Conservation (phyloP, 37 sponge, comb jelly and placozoan species). For the Cliona cf. orientalis region DNA sequence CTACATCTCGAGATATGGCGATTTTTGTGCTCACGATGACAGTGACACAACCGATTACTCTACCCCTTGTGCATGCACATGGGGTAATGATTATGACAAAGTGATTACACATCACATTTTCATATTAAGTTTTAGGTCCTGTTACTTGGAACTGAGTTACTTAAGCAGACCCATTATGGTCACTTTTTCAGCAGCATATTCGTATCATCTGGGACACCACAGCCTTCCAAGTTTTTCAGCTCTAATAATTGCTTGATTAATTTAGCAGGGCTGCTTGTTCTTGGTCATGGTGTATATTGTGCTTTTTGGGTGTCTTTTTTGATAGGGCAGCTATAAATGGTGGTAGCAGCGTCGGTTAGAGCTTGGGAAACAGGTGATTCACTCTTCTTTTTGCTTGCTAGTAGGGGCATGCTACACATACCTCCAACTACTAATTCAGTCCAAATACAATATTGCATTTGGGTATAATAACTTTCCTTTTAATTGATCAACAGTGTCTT, state of each 20-base stretch:
- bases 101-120: conserved; percentile 1
- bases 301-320: neutral
- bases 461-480: conserved; percentile 6
- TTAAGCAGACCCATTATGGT: conserved; percentile 26
- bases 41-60: too few relatives aligned
- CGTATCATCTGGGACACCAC: conserved; percentile 3
- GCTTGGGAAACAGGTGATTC: neutral
- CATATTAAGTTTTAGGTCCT: neutral
- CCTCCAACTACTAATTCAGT: conserved; percentile 1
- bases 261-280: neutral
- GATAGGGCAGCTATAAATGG: neutral
- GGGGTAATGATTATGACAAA: neutral
- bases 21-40: too few relatives aligned
- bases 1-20: too few relatives aligned
- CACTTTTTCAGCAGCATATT: conserved; percentile 15
- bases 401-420: neutral
- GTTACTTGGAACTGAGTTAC: conserved; percentile 5
- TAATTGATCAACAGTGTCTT: neutral
- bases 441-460: conserved; percentile 24
- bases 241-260: conserved; percentile 29
- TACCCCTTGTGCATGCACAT: neutral
- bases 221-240: neutral
- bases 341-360: conserved; percentile 6
- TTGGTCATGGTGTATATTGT: neutral
- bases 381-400: neutral